These are phyloP conservation scores for Neoascia interrupta DNA, from an alignment of 2,888 invertebrate genomes.

Conservation along the genomic window DNA sequence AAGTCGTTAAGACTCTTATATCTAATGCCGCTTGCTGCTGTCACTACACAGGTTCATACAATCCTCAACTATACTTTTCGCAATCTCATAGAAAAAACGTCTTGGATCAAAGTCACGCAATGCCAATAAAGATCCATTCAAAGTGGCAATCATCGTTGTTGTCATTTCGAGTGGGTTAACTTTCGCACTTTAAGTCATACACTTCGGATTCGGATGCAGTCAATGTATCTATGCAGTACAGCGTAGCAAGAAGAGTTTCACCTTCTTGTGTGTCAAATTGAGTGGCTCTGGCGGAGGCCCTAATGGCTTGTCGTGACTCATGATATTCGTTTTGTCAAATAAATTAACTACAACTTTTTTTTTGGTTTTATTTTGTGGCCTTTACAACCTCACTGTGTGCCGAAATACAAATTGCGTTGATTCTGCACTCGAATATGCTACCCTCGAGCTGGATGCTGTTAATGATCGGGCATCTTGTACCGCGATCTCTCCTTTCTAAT, in stretches of 20 bases:
- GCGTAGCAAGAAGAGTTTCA: neutral
- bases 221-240: no score
- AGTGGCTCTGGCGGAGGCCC: slow-evolving; percentile 10
- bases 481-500: slow-evolving; percentile 62
- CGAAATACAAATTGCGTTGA: slow-evolving; percentile 33
- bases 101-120: slow-evolving; percentile 41
- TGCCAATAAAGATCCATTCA: slow-evolving; percentile 22
- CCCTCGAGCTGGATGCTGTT: slow-evolving; percentile 28
- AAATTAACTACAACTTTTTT: no score
- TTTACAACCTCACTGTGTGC: slow-evolving; percentile 6
- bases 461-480: slow-evolving; percentile 7
- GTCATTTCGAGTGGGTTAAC: neutral
- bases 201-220: slow-evolving; percentile 16
- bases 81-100: neutral
- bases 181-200: slow-evolving; percentile 36
- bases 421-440: slow-evolving; percentile 45
- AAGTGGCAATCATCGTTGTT: slow-evolving; percentile 17
- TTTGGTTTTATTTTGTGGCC: no score
- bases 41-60: neutral
- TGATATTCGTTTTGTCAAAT: slow-evolving; percentile 54
- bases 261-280: neutral
- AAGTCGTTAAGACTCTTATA: no score
- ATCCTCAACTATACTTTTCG: no score
- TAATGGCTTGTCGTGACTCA: slow-evolving; percentile 57
- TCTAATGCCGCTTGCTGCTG: neutral